phyloP scores from a whole-genome alignment of 2,797 vertebrate genomes.

The Gambusia yucatana region DNA sequence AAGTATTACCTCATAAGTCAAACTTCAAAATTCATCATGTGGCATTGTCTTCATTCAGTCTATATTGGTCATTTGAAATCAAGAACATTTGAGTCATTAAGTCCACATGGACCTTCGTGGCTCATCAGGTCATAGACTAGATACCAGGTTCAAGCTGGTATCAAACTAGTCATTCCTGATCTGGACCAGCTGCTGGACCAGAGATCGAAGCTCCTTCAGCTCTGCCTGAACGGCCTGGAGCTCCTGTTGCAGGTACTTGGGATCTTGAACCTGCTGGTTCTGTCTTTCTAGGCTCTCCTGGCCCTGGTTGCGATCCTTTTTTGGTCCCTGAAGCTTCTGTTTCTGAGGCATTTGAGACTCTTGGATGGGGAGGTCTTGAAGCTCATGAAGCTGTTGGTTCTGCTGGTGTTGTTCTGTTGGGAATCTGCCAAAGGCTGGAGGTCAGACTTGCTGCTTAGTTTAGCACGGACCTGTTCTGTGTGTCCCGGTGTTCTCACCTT shows the following conservation, averaged over 20 bases:
- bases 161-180: not conserved
- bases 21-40: not conserved
- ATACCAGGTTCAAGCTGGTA: no score
- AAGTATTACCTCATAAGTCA: not conserved
- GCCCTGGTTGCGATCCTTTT: not conserved
- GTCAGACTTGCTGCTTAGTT: not conserved
- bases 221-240: slow-evolving; percentile 31
- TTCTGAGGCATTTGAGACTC: not conserved
- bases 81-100: not conserved
- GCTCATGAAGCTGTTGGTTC: not conserved
- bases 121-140: not conserved
- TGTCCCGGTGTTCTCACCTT: slow-evolving; percentile 22
- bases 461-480: not conserved
- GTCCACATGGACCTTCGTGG: not conserved
- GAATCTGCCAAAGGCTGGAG: slow-evolving; percentile 7
- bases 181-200: slow-evolving; percentile 42
- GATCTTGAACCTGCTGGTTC: slow-evolving; percentile 1
- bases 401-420: slow-evolving; percentile 2
- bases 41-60: not conserved
- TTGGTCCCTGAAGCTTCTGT: not conserved
- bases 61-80: not conserved
- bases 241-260: slow-evolving; percentile 11
- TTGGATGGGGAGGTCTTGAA: not conserved
- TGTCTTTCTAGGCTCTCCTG: not conserved
- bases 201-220: slow-evolving; percentile 32